phyloP scores from a whole-genome alignment of 2,113 vertebrate genomes.

The Gila orcuttii region DNA sequence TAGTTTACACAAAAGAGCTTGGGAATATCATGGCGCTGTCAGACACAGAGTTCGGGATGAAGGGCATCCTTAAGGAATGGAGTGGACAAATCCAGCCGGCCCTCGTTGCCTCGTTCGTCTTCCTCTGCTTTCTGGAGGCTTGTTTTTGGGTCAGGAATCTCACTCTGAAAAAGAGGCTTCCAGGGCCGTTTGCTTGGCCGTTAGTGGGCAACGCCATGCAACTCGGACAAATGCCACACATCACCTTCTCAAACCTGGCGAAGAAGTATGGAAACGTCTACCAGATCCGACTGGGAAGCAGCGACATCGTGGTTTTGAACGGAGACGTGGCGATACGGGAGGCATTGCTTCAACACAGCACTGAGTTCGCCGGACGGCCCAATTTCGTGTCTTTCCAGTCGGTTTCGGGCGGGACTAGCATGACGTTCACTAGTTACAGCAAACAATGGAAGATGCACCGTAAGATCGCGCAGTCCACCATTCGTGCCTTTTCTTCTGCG shows the following conservation, averaged over 20 bases:
- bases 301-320: slow-evolving; percentile 72
- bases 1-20: neutral
- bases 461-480: slow-evolving; percentile 77
- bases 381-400: slow-evolving; percentile 70
- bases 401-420: slow-evolving; percentile 77
- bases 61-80: slow-evolving; percentile 64
- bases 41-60: slow-evolving; percentile 52
- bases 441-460: slow-evolving; percentile 79
- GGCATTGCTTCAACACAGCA: slow-evolving; percentile 65
- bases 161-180: slow-evolving; percentile 67
- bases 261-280: slow-evolving; percentile 81
- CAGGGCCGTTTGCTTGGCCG: slow-evolving; percentile 82
- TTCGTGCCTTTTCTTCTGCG: slow-evolving; percentile 77
- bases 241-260: slow-evolving; percentile 75
- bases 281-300: slow-evolving; percentile 78
- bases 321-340: slow-evolving; percentile 66
- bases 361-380: slow-evolving; percentile 70
- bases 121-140: slow-evolving; percentile 71
- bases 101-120: slow-evolving; percentile 52
- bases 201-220: slow-evolving; percentile 84
- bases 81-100: slow-evolving; percentile 67
- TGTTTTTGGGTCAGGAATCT: slow-evolving; percentile 62
- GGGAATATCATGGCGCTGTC: slow-evolving; percentile 59
- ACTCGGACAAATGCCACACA: slow-evolving; percentile 83
- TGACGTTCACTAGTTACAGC: slow-evolving; percentile 77